Conservation (phyloP, 1,140 invertebrate genomes). For the Penaeus indicus region DNA sequence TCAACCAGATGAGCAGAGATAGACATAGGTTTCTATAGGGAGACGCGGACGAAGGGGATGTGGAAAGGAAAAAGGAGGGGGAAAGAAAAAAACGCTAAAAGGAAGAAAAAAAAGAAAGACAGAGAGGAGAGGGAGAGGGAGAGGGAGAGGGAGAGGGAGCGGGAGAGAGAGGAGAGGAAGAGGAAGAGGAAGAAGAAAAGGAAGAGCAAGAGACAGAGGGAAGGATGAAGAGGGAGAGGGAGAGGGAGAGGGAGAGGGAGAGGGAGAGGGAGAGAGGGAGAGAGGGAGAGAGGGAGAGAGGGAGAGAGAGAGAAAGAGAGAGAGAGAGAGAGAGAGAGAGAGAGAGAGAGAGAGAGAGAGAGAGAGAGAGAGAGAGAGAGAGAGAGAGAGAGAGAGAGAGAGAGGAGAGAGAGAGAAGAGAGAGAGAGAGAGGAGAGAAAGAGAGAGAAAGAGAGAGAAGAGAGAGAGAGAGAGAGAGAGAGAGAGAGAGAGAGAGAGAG, state of each 20-base stretch:
- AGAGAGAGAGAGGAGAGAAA: too few species aligned
- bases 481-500: too few species aligned
- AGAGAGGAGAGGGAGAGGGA: too few species aligned
- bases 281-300: not conserved
- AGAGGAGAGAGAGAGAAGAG: not conserved
- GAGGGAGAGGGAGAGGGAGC: not conserved
- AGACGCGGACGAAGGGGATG: too few species aligned
- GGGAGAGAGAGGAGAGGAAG: not conserved
- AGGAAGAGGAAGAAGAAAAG: not conserved
- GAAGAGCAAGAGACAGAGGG: not conserved
- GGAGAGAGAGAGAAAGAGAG: not conserved
- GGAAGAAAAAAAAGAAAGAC: too few species aligned
- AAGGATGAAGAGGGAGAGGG: not conserved
- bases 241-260: not conserved
- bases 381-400: slow-evolving; percentile 14
- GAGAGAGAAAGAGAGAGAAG: too few species aligned
- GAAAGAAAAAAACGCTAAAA: too few species aligned
- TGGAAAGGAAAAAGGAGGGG: too few species aligned
- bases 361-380: not conserved
- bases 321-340: not conserved
- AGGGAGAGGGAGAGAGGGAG: not conserved
- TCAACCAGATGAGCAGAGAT: too few species aligned
- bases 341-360: not conserved
- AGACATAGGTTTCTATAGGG: too few species aligned
- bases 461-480: too few species aligned